phyloP scores from a whole-genome alignment of 2,113 vertebrate genomes.

The Salvelinus sp. region DNA sequence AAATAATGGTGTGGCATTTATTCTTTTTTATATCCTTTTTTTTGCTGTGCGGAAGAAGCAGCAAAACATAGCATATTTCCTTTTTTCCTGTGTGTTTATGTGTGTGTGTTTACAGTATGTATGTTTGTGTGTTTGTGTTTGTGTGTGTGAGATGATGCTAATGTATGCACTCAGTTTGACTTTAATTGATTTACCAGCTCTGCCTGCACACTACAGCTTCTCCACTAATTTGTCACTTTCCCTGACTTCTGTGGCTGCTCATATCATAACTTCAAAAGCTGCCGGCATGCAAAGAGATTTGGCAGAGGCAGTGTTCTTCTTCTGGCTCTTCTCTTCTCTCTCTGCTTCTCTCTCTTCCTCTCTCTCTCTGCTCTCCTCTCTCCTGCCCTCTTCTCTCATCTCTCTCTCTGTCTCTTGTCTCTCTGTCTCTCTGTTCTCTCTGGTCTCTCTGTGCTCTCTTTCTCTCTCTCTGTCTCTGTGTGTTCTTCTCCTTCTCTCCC shows the following conservation, averaged over 20 bases:
- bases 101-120: slow-evolving; percentile 25
- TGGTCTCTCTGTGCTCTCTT: slow-evolving; percentile 25
- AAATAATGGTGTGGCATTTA: slow-evolving; percentile 69
- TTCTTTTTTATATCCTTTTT: slow-evolving; percentile 21
- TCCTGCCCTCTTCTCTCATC: no score
- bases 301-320: no score
- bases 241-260: slow-evolving; percentile 72
- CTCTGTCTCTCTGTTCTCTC: no score
- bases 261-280: slow-evolving; percentile 73
- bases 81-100: slow-evolving; percentile 27
- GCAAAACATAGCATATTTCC: slow-evolving; percentile 47
- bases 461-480: slow-evolving; percentile 16
- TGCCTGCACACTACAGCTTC: slow-evolving; percentile 66
- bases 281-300: slow-evolving; percentile 66
- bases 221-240: slow-evolving; percentile 77
- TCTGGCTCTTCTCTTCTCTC: no score
- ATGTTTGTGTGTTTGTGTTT: slow-evolving; percentile 33
- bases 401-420: no score
- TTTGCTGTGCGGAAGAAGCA: slow-evolving; percentile 57
- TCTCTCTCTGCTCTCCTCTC: slow-evolving; percentile 37
- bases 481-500: slow-evolving; percentile 42
- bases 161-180: slow-evolving; percentile 69
- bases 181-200: slow-evolving; percentile 77
- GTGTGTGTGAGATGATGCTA: slow-evolving; percentile 59
- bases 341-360: slow-evolving; percentile 5